Evolutionary conservation across 1,140 invertebrate genomes (phyloP).

Genomic region (Cyphomyrmex costatus): DNA sequence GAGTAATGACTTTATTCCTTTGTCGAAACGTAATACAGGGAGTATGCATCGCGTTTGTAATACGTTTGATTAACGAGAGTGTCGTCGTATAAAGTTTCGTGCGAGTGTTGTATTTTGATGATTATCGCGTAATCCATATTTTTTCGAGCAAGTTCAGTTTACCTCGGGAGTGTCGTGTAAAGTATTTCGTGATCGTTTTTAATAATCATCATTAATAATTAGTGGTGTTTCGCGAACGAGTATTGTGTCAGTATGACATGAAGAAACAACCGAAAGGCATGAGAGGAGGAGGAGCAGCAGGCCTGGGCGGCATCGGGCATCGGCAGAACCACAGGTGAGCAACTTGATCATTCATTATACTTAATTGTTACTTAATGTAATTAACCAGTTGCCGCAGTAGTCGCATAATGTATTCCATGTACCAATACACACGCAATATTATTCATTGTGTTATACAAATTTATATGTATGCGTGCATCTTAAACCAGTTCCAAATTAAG

Average conservation of each 20-base stretch:
- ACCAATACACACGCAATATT: slow-evolving; percentile 6
- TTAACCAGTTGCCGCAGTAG: not conserved
- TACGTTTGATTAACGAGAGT: not conserved
- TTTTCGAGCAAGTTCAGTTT: not conserved
- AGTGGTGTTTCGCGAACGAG: not conserved
- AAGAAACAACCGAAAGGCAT: not conserved
- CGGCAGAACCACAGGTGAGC: not conserved
- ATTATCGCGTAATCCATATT: not conserved
- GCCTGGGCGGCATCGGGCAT: not conserved
- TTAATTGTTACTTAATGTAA: slow-evolving; percentile 19
- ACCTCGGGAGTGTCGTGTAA: not conserved
- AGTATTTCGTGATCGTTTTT: not conserved
- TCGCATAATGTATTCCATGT: not conserved
- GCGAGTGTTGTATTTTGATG: not conserved
- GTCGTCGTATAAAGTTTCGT: not conserved
- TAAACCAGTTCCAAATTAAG: not conserved
- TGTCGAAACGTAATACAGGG: too few relatives aligned
- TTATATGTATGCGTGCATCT: not conserved
- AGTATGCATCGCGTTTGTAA: too few relatives aligned
- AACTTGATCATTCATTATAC: slow-evolving; percentile 11
- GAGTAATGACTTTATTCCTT: too few relatives aligned
- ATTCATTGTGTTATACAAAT: not conserved
- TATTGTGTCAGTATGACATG: not conserved
- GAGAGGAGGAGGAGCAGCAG: not conserved
- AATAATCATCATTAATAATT: not conserved